phyloP scores from a whole-genome alignment of 2,888 invertebrate genomes.

The Ophioninae sp. region DNA sequence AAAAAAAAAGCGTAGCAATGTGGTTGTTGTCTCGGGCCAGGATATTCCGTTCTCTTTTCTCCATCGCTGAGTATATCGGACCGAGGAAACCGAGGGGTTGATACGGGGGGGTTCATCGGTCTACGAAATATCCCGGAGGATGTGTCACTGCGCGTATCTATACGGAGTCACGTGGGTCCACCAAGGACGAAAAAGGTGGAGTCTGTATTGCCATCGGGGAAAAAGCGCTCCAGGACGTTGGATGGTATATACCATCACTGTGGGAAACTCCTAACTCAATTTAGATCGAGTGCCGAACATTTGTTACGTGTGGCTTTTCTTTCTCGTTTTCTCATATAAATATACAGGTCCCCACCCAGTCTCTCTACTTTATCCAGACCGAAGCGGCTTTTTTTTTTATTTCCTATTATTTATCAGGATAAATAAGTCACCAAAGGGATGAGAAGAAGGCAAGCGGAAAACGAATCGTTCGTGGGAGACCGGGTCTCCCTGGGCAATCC shows the following conservation, averaged over 20 bases:
- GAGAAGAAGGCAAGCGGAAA: slow-evolving; percentile 52
- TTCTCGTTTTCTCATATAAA: slow-evolving; percentile 65
- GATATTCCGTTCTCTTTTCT: slow-evolving; percentile 67
- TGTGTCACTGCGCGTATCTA: slow-evolving; percentile 31
- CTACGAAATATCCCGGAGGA: slow-evolving; percentile 45
- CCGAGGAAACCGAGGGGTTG: slow-evolving; percentile 61
- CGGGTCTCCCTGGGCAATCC: background rate
- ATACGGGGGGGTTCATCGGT: slow-evolving; percentile 36
- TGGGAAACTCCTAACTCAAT: slow-evolving; percentile 79
- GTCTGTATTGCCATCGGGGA: slow-evolving; percentile 60
- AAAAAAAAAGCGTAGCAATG: slow-evolving; percentile 76
- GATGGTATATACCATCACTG: slow-evolving; percentile 39
- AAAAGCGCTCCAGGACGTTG: slow-evolving; percentile 40
- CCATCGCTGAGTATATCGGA: slow-evolving; percentile 27
- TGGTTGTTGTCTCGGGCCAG: slow-evolving; percentile 75
- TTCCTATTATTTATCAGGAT: slow-evolving; percentile 81
- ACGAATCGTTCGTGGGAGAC: slow-evolving; percentile 9
- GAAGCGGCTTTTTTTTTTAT: slow-evolving; percentile 76
- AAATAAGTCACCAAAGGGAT: slow-evolving; percentile 73
- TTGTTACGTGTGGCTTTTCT: slow-evolving; percentile 76
- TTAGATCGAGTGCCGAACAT: slow-evolving; percentile 81
- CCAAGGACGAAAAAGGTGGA: slow-evolving; percentile 65
- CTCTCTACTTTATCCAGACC: slow-evolving; percentile 69
- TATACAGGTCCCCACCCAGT: slow-evolving; percentile 51
- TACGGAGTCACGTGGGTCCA: slow-evolving; percentile 66